A percentile compares a stretch with the other conserved stretches of the same genome.
phyloP scores from a whole-genome alignment of 2,888 invertebrate species.

The Villa cingulata region DNA sequence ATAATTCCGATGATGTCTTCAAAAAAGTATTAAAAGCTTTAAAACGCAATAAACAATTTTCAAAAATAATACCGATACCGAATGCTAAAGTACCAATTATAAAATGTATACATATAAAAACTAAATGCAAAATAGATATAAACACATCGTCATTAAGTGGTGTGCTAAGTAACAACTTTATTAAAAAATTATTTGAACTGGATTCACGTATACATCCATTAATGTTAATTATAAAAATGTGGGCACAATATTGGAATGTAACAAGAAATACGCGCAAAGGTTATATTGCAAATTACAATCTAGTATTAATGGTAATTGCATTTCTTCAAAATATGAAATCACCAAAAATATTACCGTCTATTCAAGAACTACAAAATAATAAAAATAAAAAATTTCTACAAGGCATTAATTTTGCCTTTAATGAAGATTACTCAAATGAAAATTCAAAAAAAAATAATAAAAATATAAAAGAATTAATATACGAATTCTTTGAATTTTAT shows the following conservation, averaged over 20 bases:
- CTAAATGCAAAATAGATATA: conserved; percentile 53
- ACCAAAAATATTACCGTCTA: conserved; percentile 34
- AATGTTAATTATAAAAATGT: conserved; percentile 55
- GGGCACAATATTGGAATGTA: conserved; percentile 48
- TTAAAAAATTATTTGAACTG: conserved; percentile 44
- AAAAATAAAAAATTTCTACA: conserved; percentile 21
- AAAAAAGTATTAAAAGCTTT: conserved; percentile 34
- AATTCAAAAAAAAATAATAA: conserved; percentile 20
- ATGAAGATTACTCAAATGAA: conserved; percentile 2
- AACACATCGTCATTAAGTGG: conserved; percentile 58
- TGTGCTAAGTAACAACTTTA: conserved; percentile 51
- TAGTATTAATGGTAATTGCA: conserved; percentile 52
- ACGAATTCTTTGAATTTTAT: conserved; percentile 57
- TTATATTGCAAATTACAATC: conserved; percentile 58
- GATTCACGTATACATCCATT: conserved; percentile 47
- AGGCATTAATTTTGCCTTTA: conserved; percentile 18
- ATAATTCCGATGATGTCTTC: too few relatives aligned
- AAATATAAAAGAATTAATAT: conserved; percentile 41
- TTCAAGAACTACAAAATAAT: conserved; percentile 41
- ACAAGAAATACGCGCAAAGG: conserved; percentile 41
- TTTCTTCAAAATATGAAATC: conserved; percentile 51
- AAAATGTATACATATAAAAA: conserved; percentile 50
- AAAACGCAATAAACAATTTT: conserved; percentile 37
- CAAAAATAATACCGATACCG: conserved; percentile 48
- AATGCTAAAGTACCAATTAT: conserved; percentile 66